A percentile compares a stretch with the other conserved stretches of the same genome.
These are phyloP conservation scores for Aurelia aurita DNA, from an alignment of 30 jellyfish, hydroid and myxozoan species.

Conservation along the genomic window DNA sequence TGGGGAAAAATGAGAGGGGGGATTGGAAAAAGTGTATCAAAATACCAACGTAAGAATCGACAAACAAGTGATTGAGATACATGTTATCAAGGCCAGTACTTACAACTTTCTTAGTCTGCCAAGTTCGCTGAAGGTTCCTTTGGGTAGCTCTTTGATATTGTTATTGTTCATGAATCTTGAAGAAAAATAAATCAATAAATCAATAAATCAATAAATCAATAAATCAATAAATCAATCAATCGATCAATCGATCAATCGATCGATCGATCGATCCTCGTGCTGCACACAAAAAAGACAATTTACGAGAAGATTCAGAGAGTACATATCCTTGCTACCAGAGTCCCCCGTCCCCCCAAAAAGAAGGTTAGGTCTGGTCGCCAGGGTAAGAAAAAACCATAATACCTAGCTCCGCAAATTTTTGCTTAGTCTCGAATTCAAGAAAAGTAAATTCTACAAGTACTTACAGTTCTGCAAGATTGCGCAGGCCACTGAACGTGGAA, in stretches of 20 bases:
- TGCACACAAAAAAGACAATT: too few species aligned
- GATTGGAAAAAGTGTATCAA: too few species aligned
- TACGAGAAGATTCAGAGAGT: neutral
- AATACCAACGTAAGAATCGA: too few species aligned
- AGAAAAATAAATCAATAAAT: neutral
- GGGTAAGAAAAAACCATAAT: too few species aligned
- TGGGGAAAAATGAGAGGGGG: neutral
- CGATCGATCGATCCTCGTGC: too few species aligned
- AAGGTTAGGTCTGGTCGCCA: too few species aligned
- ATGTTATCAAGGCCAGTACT: constrained; percentile 5
- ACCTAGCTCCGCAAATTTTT: too few species aligned
- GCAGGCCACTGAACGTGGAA: constrained; percentile 66
- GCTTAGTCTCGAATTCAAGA: too few species aligned
- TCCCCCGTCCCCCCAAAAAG: too few species aligned
- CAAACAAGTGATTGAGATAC: too few species aligned
- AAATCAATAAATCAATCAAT: too few species aligned
- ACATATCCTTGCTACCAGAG: neutral
- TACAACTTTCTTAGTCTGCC: constrained; percentile 58
- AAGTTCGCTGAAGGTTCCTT: constrained; percentile 49
- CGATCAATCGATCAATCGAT: too few species aligned
- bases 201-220: neutral
- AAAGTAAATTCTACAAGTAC: neutral
- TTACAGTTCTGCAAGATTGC: constrained; percentile 72
- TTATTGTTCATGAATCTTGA: constrained; percentile 74
- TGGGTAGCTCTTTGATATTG: constrained; percentile 25